Evolutionary conservation across 2,797 vertebrate species (phyloP).

Genomic region (Acanthurus leucopareius): DNA sequence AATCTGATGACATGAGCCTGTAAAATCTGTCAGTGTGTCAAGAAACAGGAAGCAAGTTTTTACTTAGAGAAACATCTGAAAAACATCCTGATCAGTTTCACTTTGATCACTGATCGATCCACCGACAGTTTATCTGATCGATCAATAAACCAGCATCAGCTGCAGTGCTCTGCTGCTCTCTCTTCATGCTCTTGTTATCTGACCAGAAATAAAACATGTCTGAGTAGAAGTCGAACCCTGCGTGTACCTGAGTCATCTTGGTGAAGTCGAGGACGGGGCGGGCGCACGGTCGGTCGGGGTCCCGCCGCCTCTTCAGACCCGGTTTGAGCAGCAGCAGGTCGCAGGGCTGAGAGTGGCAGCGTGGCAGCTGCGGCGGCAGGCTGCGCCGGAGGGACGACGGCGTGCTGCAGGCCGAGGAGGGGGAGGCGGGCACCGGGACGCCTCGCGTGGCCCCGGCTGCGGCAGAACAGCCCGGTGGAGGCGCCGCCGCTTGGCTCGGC

Average conservation of each 20-base stretch:
- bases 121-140: no score
- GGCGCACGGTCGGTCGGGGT: constrained; percentile 88
- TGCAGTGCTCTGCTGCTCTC: no score
- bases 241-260: constrained; percentile 90
- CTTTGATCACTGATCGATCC: no score
- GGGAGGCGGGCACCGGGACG: constrained; percentile 84
- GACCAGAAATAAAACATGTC: no score
- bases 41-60: no score
- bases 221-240: no score
- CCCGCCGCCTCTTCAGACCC: constrained; percentile 88
- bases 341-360: constrained; percentile 94
- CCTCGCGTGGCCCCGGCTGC: neutral
- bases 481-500: constrained; percentile 76
- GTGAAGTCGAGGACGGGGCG: constrained; percentile 90
- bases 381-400: constrained; percentile 88
- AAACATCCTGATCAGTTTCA: no score
- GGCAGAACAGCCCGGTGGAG: constrained; percentile 65
- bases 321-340: constrained; percentile 93
- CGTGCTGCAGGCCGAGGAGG: constrained; percentile 91
- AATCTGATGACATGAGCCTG: no score
- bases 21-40: no score
- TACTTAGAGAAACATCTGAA: no score
- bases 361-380: constrained; percentile 89
- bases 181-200: no score
- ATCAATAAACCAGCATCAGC: no score